Evolutionary conservation across 92 coral and sea anemone species (phyloP).

Genomic region (Muricea muricata): DNA sequence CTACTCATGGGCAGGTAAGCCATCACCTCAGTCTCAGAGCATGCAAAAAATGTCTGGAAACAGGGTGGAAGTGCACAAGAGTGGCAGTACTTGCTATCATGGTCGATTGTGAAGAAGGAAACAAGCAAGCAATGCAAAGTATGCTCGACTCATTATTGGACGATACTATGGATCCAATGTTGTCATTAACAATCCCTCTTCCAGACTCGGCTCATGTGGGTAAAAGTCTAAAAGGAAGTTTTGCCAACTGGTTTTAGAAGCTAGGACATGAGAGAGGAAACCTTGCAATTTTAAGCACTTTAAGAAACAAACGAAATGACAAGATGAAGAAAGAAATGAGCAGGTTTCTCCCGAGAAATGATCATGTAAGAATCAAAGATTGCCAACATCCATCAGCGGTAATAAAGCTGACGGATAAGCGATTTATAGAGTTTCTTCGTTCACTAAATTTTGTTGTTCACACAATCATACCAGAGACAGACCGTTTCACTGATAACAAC

Average conservation of each 20-base stretch:
- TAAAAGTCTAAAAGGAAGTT: slow-evolving; percentile 60
- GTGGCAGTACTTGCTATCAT: slow-evolving; percentile 26
- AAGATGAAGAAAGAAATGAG: slow-evolving; percentile 3
- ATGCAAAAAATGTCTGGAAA: slow-evolving; percentile 47
- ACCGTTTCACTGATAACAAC: slow-evolving; percentile 28
- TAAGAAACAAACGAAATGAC: slow-evolving; percentile 27
- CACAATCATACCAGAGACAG: slow-evolving; percentile 61
- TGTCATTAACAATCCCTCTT: slow-evolving; percentile 26
- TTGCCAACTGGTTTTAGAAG: slow-evolving; percentile 58
- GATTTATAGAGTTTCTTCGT: slow-evolving; percentile 34
- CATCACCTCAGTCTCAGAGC: slow-evolving; percentile 48
- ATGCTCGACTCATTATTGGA: slow-evolving; percentile 20
- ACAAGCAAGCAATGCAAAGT: slow-evolving; percentile 49
- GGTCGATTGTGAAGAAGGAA: slow-evolving; percentile 63
- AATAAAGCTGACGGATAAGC: slow-evolving; percentile 24
- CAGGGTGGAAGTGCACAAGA: slow-evolving; percentile 31
- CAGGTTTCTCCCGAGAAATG: slow-evolving; percentile 43
- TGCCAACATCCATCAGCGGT: slow-evolving; percentile 56
- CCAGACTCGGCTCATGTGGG: slow-evolving; percentile 63
- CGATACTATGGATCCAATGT: slow-evolving; percentile 37
- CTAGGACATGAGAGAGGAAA: slow-evolving; percentile 44
- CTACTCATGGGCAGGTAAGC: slow-evolving; percentile 40
- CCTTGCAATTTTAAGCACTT: slow-evolving; percentile 51
- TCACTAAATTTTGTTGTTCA: slow-evolving; percentile 41
- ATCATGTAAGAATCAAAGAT: slow-evolving; percentile 62